Evolutionary conservation across 2,113 vertebrate species (phyloP).

Genomic region (Cyrtonyx montezumae): DNA sequence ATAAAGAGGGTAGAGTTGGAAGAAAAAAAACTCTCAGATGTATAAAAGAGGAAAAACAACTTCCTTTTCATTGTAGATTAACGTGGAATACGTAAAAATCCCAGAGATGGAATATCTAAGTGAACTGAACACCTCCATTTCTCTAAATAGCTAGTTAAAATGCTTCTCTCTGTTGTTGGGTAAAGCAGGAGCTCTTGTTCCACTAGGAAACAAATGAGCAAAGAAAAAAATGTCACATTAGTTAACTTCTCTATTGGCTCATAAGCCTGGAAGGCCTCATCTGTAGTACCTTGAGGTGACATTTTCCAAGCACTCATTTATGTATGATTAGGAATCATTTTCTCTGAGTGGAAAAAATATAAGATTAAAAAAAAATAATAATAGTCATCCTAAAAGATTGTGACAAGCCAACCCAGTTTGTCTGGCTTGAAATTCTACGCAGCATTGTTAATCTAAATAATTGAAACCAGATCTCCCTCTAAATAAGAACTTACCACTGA

Average conservation of each 20-base stretch:
- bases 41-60: neutral
- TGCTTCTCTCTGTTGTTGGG: neutral
- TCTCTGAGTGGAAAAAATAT: slow-evolving; percentile 12
- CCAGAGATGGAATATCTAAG: neutral
- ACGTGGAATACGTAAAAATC: neutral
- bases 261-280: slow-evolving; percentile 52
- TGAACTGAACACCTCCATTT: neutral
- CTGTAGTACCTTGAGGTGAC: slow-evolving; percentile 45
- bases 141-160: neutral
- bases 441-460: slow-evolving; percentile 45
- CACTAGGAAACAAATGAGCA: slow-evolving; percentile 34
- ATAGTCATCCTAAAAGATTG: neutral
- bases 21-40: neutral
- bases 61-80: neutral
- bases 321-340: slow-evolving; percentile 68
- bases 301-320: slow-evolving; percentile 57
- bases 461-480: slow-evolving; percentile 21
- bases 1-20: neutral
- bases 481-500: neutral
- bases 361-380: neutral
- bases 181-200: slow-evolving; percentile 11
- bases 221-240: slow-evolving; percentile 31
- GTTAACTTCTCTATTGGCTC: slow-evolving; percentile 19
- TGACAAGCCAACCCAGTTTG: neutral
- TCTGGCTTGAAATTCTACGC: neutral